A percentile compares a stretch with the other conserved stretches of the same genome.
Evolutionary conservation across 1,140 invertebrate species (phyloP).

Genomic region (Drusus annulatus): DNA sequence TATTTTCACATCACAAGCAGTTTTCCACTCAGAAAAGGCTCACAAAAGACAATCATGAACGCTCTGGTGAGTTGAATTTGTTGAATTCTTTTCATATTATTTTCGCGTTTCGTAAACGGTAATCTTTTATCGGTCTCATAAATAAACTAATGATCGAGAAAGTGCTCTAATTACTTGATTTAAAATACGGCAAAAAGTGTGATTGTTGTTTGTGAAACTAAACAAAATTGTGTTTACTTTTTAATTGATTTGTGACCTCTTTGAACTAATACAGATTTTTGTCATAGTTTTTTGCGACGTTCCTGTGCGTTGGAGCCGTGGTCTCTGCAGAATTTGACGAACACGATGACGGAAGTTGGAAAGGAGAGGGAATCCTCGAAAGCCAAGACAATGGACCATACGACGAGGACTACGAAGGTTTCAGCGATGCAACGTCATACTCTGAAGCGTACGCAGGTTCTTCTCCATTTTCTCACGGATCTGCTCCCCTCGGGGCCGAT

Average conservation of each 20-base stretch:
- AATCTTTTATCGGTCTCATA: too few relatives aligned
- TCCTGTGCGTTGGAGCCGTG: slow-evolving; percentile 49
- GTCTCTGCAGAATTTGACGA: slow-evolving; percentile 57
- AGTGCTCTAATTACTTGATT: too few relatives aligned
- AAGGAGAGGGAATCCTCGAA: slow-evolving; percentile 51
- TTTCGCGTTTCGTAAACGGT: too few relatives aligned
- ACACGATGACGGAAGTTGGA: slow-evolving; percentile 49
- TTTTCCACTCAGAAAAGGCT: slow-evolving; percentile 58
- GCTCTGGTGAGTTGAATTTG: slow-evolving; percentile 41
- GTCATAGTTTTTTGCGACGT: slow-evolving; percentile 44
- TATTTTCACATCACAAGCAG: slow-evolving; percentile 57
- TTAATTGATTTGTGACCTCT: too few relatives aligned
- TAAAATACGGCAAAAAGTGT: too few relatives aligned
- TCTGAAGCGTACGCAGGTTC: slow-evolving; percentile 2
- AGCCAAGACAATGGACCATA: slow-evolving; percentile 45
- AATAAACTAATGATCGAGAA: too few relatives aligned
- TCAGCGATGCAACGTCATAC: background rate
- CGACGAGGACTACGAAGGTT: background rate
- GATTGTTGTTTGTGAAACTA: too few relatives aligned
- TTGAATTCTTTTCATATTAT: too few relatives aligned
- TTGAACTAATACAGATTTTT: too few relatives aligned
- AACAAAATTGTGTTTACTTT: too few relatives aligned
- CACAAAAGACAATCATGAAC: slow-evolving; percentile 44
- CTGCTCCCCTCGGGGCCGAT: slow-evolving; percentile 45
- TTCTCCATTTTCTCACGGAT: too few relatives aligned